These are phyloP conservation scores for Microhierax caerulescens DNA, from an alignment of 2,797 vertebrate genomes.

Conservation along the genomic window DNA sequence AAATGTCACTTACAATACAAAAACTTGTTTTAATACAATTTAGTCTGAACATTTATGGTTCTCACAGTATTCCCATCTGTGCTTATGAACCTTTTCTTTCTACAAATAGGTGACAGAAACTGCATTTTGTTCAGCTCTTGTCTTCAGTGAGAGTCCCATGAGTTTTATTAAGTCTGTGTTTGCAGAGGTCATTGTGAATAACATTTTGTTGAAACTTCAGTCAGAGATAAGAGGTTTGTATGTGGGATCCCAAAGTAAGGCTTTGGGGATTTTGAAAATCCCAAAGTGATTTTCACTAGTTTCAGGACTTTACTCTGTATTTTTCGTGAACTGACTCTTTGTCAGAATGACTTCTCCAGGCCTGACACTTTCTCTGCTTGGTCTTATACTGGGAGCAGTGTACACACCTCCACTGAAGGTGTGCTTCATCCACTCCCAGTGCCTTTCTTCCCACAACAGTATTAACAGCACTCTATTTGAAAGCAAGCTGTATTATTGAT, in stretches of 20 bases:
- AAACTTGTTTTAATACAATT: conserved; percentile 14
- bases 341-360: not conserved
- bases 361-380: not conserved
- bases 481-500: not conserved
- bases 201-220: not conserved
- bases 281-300: not conserved
- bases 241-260: not conserved
- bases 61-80: not conserved
- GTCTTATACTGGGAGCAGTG: not conserved
- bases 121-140: not conserved
- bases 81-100: not conserved
- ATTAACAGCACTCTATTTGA: not conserved
- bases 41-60: not conserved
- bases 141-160: not conserved
- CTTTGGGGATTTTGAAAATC: no score
- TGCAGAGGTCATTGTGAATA: not conserved
- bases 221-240: conserved; percentile 31
- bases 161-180: not conserved
- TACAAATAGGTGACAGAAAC: conserved; percentile 2
- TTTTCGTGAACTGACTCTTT: not conserved
- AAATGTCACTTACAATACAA: conserved; percentile 14
- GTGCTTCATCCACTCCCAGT: not conserved
- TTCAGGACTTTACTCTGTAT: not conserved
- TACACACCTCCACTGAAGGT: fast-evolving
- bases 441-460: not conserved